A percentile compares a stretch with the other conserved stretches of the same genome.
phyloP scores from a whole-genome alignment of 2,797 vertebrate genomes.

The Chromis chromis region DNA sequence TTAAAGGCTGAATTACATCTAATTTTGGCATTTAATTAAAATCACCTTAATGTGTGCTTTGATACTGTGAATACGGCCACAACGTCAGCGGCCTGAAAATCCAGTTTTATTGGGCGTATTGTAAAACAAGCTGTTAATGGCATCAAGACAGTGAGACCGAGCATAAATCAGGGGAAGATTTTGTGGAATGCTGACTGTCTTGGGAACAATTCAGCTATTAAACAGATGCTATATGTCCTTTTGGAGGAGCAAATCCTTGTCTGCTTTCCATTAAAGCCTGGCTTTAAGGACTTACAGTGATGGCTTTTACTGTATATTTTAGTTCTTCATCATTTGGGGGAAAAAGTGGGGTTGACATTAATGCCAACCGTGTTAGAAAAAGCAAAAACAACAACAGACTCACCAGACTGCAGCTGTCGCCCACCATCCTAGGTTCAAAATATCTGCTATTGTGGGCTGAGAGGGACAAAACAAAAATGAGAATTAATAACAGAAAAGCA shows the following conservation, averaged over 20 bases:
- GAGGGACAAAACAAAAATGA: slow-evolving; percentile 40
- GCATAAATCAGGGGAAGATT: slow-evolving; percentile 62
- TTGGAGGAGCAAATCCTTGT: slow-evolving; percentile 42
- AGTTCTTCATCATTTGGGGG: slow-evolving; percentile 26
- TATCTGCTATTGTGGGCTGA: slow-evolving; percentile 93
- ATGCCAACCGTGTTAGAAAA: slow-evolving; percentile 22
- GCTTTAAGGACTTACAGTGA: slow-evolving; percentile 30
- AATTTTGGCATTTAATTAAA: slow-evolving; percentile 4
- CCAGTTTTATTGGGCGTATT: slow-evolving; percentile 32
- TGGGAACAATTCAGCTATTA: slow-evolving; percentile 69
- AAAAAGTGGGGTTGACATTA: slow-evolving; percentile 25
- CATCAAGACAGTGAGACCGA: slow-evolving; percentile 46
- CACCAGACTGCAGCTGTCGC: slow-evolving; percentile 94
- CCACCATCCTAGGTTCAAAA: slow-evolving; percentile 95
- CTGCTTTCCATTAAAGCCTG: slow-evolving; percentile 54
- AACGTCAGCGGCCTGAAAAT: slow-evolving; percentile 20
- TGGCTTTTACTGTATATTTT: slow-evolving; percentile 29
- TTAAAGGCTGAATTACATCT: not conserved
- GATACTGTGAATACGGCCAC: not conserved
- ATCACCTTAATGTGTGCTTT: slow-evolving; percentile 2
- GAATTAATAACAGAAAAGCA: slow-evolving; percentile 28
- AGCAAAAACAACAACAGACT: slow-evolving; percentile 67
- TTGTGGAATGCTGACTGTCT: slow-evolving; percentile 60
- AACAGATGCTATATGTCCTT: slow-evolving; percentile 70
- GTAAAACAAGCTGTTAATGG: slow-evolving; percentile 60